Evolutionary conservation across 2,797 vertebrate genomes (phyloP), one percentile per base, ranked within the genome.

Genomic region (Sylvia borin): DNA sequence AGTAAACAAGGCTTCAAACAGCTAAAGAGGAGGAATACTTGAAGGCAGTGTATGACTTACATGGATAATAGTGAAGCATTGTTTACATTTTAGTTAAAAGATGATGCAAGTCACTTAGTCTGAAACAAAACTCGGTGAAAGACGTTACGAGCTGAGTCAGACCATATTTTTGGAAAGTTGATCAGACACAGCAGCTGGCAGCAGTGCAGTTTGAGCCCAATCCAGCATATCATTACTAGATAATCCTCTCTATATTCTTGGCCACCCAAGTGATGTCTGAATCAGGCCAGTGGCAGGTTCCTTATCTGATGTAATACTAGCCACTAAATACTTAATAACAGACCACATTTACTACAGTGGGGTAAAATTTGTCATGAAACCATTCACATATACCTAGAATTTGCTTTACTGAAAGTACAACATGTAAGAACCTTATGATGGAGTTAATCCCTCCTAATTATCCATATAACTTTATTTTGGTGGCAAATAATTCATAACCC

Each of bases 121-220:
- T 54, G 89, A 96, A 97, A 93, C 60, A 90, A 88, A 92, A 85
- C 91, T 89, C 60, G 85, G 94, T 72, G 42, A 95, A 95, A 94
- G 50, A 85, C 60, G 10, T 86, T 92, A 94, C 80, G 79, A 92
- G 45, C 48, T 87, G 90, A 91, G 81, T 87, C 90, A 94, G 89
- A 90, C 31, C 74, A 62, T 55, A 82, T 92, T 95, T 97, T 95
- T 94, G 80, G 93, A 96, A 94, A 94, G 90, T 24, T 89, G 90
- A 79, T 95, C 93, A 94, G 93, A 96, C 76, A 71, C 60, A 92
- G 88, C 32, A 78, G 62, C 45, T 85, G 61, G 25, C 45, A 82
- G 32, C 43, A 60, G 7, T 8, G 3, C 14, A n/a, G 38, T 77
- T 13, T 61, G 47, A 88, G 61, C 9, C 9, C 10, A 79, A 16